Conservation (phyloP, 2,888 invertebrate species). For the Periphyllus acericola region DNA sequence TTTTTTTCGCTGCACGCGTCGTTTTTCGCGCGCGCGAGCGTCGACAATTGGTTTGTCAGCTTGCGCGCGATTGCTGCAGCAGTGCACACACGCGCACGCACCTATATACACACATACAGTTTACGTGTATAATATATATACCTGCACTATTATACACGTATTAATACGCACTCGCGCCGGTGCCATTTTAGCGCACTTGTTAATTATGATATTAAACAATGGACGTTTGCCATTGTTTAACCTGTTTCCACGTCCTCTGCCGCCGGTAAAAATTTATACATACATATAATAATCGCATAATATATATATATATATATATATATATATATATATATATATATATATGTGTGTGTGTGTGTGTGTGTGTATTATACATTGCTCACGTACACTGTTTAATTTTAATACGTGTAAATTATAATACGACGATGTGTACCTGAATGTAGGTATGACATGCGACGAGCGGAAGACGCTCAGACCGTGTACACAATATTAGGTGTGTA, state of each 20-base stretch:
- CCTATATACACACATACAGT: neutral
- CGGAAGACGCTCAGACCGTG: too few species aligned
- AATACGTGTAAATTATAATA: neutral
- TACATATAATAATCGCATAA: neutral
- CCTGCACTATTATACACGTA: neutral
- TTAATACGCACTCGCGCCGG: neutral
- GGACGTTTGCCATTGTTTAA: conserved; percentile 56
- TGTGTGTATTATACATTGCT: neutral
- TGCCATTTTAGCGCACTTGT: conserved; percentile 59
- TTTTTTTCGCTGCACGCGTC: neutral
- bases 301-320: neutral
- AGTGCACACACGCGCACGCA: neutral
- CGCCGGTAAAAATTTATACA: neutral
- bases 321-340: neutral
- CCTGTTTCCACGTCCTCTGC: conserved; percentile 37
- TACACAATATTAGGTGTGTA: too few species aligned
- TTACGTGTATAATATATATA: neutral
- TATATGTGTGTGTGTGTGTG: neutral
- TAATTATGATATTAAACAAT: conserved; percentile 60
- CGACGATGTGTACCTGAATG: too few species aligned
- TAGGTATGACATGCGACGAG: too few species aligned
- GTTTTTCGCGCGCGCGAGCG: neutral
- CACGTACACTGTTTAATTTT: neutral
- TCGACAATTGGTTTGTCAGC: neutral
- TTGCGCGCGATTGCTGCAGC: neutral